phyloP scores from a whole-genome alignment of 2,888 invertebrate species.

The Drosophila austrosaltans region DNA sequence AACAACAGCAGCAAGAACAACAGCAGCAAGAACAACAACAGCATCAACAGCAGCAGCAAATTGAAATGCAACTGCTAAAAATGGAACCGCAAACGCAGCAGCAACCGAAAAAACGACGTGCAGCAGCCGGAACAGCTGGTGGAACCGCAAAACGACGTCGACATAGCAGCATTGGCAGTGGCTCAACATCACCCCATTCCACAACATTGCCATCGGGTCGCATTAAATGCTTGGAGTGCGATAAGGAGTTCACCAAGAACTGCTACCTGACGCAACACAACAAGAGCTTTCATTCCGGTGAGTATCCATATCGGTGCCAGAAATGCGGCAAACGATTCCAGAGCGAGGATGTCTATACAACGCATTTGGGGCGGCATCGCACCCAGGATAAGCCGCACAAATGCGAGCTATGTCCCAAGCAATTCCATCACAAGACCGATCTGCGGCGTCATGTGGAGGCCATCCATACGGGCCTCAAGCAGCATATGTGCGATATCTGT shows the following conservation, averaged over 20 bases:
- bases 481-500: conserved; percentile 91
- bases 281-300: conserved; percentile 94
- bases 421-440: conserved; percentile 96
- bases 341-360: conserved; percentile 88
- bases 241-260: conserved; percentile 92
- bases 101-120: conserved; percentile 48
- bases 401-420: conserved; percentile 93
- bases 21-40: conserved; percentile 37
- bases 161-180: conserved; percentile 58
- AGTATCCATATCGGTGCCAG: conserved; percentile 92
- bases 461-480: conserved; percentile 92
- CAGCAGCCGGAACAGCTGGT: conserved; percentile 29
- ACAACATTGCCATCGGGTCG: conserved; percentile 77
- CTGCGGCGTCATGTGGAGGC: conserved; percentile 93
- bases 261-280: conserved; percentile 96
- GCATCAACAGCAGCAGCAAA: conserved; percentile 37
- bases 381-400: conserved; percentile 93
- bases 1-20: conserved; percentile 37
- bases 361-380: conserved; percentile 89
- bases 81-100: conserved; percentile 41
- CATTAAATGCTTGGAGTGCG: conserved; percentile 90
- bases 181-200: conserved; percentile 68
- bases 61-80: conserved; percentile 27
- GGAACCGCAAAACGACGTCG: conserved; percentile 62
- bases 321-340: conserved; percentile 94